A percentile compares a stretch with the other conserved stretches of the same genome.
These are phyloP conservation scores for Physella acuta DNA, from an alignment of 1,140 invertebrate genomes.

Conservation along the genomic window DNA sequence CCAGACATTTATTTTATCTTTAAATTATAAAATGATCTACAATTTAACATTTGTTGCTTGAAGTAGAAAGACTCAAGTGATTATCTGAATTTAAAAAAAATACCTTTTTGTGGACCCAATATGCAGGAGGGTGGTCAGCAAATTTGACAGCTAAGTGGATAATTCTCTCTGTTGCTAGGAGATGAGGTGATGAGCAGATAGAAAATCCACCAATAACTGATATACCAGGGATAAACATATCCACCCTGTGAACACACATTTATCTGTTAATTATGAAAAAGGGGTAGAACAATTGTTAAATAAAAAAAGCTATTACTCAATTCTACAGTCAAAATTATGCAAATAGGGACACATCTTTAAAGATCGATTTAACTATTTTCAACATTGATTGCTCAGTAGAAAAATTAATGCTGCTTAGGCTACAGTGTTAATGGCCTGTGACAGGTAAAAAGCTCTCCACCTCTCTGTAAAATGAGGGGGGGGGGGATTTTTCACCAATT, in stretches of 20 bases:
- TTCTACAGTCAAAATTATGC: no score
- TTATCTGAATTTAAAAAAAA: background rate
- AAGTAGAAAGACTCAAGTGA: background rate
- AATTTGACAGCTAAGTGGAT: slow-evolving; percentile 57
- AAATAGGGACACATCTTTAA: no score
- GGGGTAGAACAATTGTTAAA: no score
- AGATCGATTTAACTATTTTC: no score
- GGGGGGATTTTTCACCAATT: no score
- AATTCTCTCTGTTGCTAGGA: slow-evolving; percentile 37
- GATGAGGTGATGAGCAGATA: slow-evolving; percentile 53
- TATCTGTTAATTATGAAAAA: no score
- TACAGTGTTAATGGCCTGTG: no score
- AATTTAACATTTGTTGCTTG: background rate
- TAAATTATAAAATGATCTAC: background rate
- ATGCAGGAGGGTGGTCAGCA: slow-evolving; percentile 53
- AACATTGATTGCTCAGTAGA: no score
- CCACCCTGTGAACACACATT: slow-evolving; percentile 59
- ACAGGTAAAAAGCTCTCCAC: no score
- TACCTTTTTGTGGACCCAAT: slow-evolving; percentile 58
- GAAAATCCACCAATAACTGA: slow-evolving; percentile 56
- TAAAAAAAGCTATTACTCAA: no score
- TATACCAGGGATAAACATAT: slow-evolving; percentile 55
- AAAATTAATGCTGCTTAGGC: no score
- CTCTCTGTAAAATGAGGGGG: no score
- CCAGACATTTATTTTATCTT: background rate